Conservation (phyloP, 2,888 invertebrate species). For the Pediacus dermestoides region DNA sequence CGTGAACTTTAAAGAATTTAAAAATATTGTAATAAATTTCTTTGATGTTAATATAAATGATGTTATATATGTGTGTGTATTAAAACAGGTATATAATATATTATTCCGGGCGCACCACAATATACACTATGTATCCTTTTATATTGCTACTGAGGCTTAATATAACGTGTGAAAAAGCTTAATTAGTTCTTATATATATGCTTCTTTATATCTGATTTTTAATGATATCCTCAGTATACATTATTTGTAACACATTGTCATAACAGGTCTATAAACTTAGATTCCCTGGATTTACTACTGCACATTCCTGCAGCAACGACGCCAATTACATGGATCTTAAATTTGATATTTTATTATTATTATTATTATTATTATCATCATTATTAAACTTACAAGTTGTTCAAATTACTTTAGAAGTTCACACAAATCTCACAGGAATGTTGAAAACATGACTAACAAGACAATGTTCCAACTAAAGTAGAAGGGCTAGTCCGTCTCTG, state of each 20-base stretch:
- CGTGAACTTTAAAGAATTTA: constrained; percentile 7
- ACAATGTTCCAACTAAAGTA: too few relatives aligned
- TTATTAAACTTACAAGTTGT: too few relatives aligned
- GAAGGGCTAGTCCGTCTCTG: too few relatives aligned
- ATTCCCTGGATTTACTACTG: too few relatives aligned
- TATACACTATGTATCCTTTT: background rate
- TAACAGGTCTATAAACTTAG: constrained; percentile 16
- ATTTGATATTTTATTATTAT: too few relatives aligned
- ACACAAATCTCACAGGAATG: too few relatives aligned
- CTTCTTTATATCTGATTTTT: constrained; percentile 21
- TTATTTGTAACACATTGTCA: constrained; percentile 15
- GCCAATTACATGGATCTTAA: too few relatives aligned
- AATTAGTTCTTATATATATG: constrained; percentile 31
- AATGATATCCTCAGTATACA: constrained; percentile 15
- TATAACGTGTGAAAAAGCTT: constrained; percentile 36
- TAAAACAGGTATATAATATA: constrained; percentile 5
- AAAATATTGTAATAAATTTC: constrained; percentile 15
- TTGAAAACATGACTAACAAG: too few relatives aligned
- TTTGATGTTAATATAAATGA: constrained; percentile 12
- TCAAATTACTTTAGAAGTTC: too few relatives aligned
- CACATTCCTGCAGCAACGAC: too few relatives aligned
- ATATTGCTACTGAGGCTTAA: constrained; percentile 13
- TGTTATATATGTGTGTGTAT: constrained; percentile 4
- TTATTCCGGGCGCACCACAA: constrained; percentile 2
- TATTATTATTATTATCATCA: too few relatives aligned